A percentile compares a stretch with the other conserved stretches of the same genome.
Evolutionary conservation across 2,113 vertebrate genomes (phyloP).

Genomic region (Corynorhinus townsendii): DNA sequence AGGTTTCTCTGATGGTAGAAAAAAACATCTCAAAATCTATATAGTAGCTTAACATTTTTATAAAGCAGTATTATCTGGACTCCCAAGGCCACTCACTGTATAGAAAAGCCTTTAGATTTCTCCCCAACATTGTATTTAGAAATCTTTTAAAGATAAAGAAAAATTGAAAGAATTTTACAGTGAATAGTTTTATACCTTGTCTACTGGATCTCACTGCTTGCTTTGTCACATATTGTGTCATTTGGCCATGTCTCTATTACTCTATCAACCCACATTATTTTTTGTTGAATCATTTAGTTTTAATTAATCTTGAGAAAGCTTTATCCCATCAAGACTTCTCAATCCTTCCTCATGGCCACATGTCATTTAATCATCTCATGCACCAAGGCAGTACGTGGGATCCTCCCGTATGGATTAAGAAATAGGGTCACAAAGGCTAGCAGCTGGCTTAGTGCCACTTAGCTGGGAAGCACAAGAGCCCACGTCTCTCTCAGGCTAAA

Average conservation of each 20-base stretch:
- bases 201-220: neutral
- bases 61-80: neutral
- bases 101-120: neutral
- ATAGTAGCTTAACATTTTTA: neutral
- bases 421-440: neutral
- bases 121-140: neutral
- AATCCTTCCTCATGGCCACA: neutral
- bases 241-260: neutral
- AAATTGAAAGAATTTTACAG: neutral
- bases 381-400: neutral
- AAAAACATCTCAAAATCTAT: neutral
- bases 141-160: neutral
- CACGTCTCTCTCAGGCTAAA: neutral
- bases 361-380: neutral
- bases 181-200: neutral
- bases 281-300: neutral
- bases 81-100: neutral
- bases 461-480: neutral
- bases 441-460: neutral
- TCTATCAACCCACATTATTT: neutral
- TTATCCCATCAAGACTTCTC: neutral
- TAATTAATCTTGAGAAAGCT: neutral
- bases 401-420: neutral
- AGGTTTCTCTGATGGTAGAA: neutral
- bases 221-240: neutral